Base-by-base conservation (phyloP, 1,140 invertebrate species). In the Drosophila elegans region DNA sequence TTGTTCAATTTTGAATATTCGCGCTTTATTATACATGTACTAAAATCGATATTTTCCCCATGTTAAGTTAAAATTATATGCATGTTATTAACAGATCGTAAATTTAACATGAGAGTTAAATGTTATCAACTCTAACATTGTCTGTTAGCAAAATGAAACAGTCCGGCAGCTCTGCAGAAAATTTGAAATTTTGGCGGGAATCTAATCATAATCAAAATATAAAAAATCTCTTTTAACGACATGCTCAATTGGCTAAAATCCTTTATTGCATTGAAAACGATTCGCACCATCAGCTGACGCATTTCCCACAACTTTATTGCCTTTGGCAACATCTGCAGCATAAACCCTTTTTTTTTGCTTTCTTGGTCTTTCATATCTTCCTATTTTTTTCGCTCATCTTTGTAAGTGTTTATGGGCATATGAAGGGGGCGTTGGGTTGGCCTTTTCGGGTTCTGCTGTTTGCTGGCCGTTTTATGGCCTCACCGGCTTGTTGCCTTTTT, bases 401-500 rank as follows among this genome's bases (percentile, higher is more conserved):
- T 69, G 57, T 57, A 44, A 32, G 29, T 69, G 52, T 57, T 69
- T 48, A 54, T 69, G 63, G 13, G 41, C 29, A 6, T 32, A 32
- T 32, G 29, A 32, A 32, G 25, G 41, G 61, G 32, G 44, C 34
- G 32, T 32, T 32, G 29, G 7, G 29, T 4, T 6, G 29, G 5
- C 13, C 25, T 52, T 71, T 79, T 67, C 32, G 56, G 71, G 49
- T 36, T 57, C 11, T 60, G 68, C 53, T 64, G 52, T 54, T 62
- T 63, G 57, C 71, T 46, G 73, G 55, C 59, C 54, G 80, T 67
- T 79, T 84, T 84, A 84, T 80, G 81, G 63, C 54, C 59, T 68
- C 77, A 59, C 62, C 74, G 82, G 81, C 81, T 86, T 85, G 81
- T 81, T 85, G 81, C 81, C 81, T 85, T 85, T 86, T 74, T 55